Conservation (phyloP, 2,888 invertebrate genomes). For the Ormyrus nitidulus region DNA sequence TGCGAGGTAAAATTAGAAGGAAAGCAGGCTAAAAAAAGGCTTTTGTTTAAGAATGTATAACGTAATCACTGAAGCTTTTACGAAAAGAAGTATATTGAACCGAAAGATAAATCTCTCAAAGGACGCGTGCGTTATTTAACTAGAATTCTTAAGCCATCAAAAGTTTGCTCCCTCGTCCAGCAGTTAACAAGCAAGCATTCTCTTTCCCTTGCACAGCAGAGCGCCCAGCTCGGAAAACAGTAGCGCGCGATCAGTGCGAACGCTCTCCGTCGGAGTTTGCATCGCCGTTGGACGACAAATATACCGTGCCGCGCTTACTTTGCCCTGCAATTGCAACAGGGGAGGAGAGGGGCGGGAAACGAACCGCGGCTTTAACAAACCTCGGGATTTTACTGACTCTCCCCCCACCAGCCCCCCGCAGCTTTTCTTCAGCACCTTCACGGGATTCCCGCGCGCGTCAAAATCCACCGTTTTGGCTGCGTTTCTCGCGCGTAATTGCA, state of each 20-base stretch:
- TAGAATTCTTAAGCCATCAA: no score
- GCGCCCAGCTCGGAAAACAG: constrained; percentile 54
- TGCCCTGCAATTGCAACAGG: not conserved
- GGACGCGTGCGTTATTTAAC: no score
- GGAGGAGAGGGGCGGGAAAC: not conserved
- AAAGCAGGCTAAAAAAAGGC: no score
- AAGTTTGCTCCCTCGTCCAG: constrained; percentile 14
- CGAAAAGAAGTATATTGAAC: no score
- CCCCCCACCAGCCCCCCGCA: not conserved
- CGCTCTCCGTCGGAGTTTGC: constrained; percentile 53
- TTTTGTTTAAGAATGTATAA: no score
- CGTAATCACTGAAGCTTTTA: no score
- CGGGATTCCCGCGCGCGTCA: not conserved
- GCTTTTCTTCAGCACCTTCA: constrained; percentile 24
- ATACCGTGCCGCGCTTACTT: constrained; percentile 49
- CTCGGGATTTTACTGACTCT: constrained; percentile 8
- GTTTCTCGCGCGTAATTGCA: constrained; percentile 35
- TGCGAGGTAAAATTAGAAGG: no score
- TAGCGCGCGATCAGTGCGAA: constrained; percentile 58
- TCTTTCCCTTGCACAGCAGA: constrained; percentile 10
- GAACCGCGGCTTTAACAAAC: constrained; percentile 42
- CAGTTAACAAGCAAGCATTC: constrained; percentile 55
- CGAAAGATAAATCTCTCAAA: no score
- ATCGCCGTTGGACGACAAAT: constrained; percentile 49
- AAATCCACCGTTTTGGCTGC: constrained; percentile 34